Percentiles rank a stretch among this genome's conserved stretches.
Conservation (phyloP, 2,888 invertebrate genomes). For the Dermolepida albohirtum region DNA sequence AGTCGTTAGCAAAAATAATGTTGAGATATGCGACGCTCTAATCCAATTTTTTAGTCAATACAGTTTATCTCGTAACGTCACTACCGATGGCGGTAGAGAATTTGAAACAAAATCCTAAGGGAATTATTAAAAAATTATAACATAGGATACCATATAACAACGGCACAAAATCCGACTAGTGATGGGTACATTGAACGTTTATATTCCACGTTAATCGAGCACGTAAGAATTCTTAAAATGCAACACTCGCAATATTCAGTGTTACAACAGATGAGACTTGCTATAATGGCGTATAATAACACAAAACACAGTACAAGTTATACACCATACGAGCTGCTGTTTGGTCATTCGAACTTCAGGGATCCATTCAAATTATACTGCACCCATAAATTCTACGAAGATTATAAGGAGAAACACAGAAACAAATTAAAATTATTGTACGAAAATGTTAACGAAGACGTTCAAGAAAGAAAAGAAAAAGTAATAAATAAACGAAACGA, state of each 20-base stretch:
- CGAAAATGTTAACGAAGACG: not conserved
- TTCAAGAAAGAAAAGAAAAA: not conserved
- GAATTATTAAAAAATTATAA: slow-evolving; percentile 42
- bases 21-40: slow-evolving; percentile 26
- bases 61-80: slow-evolving; percentile 40
- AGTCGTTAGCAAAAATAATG: slow-evolving; percentile 22
- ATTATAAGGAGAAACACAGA: slow-evolving; percentile 19
- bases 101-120: slow-evolving; percentile 42
- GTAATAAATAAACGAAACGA: not conserved
- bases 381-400: slow-evolving; percentile 19
- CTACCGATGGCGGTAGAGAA: slow-evolving; percentile 42
- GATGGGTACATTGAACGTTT: slow-evolving; percentile 33
- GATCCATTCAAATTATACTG: slow-evolving; percentile 31
- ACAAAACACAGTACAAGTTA: slow-evolving; percentile 24
- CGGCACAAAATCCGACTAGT: slow-evolving; percentile 16
- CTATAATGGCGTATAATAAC: slow-evolving; percentile 28
- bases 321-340: slow-evolving; percentile 25
- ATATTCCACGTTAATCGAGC: slow-evolving; percentile 34
- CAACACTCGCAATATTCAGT: slow-evolving; percentile 1
- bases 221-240: slow-evolving; percentile 26
- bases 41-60: slow-evolving; percentile 40
- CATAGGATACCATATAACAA: slow-evolving; percentile 26
- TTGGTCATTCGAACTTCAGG: slow-evolving; percentile 8
- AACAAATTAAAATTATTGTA: not conserved
- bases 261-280: not conserved